Conservation (phyloP, 2,797 vertebrate genomes). For the Lepilemur ruficaudatus region DNA sequence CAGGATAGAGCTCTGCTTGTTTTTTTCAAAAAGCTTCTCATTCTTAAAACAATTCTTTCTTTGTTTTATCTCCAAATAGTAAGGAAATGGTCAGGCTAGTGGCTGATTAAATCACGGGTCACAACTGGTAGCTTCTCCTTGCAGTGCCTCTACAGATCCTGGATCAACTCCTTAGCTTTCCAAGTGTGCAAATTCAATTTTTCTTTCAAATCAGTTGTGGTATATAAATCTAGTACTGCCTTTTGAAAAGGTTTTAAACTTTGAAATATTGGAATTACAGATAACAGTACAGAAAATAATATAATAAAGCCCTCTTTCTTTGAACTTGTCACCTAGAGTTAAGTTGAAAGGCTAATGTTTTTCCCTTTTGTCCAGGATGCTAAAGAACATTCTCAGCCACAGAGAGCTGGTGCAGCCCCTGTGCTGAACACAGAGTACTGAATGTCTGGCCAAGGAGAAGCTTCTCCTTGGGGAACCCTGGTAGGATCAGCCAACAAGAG, state of each 20-base stretch:
- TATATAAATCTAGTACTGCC: not conserved
- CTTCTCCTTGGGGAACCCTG: not conserved
- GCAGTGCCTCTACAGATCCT: not conserved
- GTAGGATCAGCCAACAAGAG: not conserved
- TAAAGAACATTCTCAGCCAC: not conserved
- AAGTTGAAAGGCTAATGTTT: not conserved
- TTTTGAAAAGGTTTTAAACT: not conserved
- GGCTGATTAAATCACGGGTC: not conserved
- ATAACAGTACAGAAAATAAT: not conserved
- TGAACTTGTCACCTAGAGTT: not conserved
- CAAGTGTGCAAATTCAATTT: conserved; percentile 2
- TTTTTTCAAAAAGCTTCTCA: not conserved
- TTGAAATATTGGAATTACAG: not conserved
- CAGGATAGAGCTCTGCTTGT: not conserved
- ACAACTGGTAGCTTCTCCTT: not conserved
- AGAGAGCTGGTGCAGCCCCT: not conserved
- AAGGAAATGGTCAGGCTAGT: not conserved
- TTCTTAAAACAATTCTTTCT: conserved; percentile 19
- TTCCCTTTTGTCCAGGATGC: not conserved
- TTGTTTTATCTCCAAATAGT: conserved; percentile 31
- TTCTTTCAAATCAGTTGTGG: conserved; percentile 15
- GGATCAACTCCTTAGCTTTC: not conserved
- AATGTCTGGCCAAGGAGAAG: not conserved
- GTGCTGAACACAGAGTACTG: not conserved
- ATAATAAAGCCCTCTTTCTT: not conserved